phyloP scores from a whole-genome alignment of 2,888 invertebrate species.

The Aplocera efformata region DNA sequence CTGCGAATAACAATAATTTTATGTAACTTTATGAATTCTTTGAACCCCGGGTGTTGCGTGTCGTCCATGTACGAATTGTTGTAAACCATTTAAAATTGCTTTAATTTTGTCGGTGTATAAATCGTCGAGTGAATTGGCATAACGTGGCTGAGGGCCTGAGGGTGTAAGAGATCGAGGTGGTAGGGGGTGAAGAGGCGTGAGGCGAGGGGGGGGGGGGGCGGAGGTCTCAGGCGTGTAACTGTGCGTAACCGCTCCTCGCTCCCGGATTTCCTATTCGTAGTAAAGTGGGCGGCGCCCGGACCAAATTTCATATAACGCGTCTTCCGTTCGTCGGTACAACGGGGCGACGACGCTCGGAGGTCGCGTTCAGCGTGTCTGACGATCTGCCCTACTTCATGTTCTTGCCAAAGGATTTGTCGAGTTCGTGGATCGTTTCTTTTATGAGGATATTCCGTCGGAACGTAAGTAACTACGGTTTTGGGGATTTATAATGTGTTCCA shows the following conservation, averaged over 20 bases:
- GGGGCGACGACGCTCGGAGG: conserved; percentile 60
- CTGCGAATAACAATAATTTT: conserved; percentile 45
- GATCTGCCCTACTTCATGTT: conserved; percentile 76
- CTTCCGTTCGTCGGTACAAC: conserved; percentile 71
- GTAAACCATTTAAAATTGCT: conserved; percentile 72
- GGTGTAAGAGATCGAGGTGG: conserved; percentile 55
- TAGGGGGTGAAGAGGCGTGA: conserved; percentile 40
- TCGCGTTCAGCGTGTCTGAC: conserved; percentile 73
- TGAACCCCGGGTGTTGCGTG: conserved; percentile 45
- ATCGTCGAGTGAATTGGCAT: conserved; percentile 75
- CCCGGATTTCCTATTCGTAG: conserved; percentile 80
- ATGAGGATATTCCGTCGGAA: conserved; percentile 66
- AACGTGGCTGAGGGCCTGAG: conserved; percentile 64
- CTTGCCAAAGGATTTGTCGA: conserved; percentile 77
- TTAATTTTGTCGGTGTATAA: conserved; percentile 78
- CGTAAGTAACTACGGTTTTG: conserved; percentile 70
- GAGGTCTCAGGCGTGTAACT: conserved; percentile 75
- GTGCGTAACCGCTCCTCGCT: conserved; percentile 78
- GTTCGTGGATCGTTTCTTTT: conserved; percentile 74
- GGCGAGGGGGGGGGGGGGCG: conserved; percentile 39
- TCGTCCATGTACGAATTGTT: conserved; percentile 54
- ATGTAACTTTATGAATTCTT: conserved; percentile 37
- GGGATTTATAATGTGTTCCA: conserved; percentile 69
- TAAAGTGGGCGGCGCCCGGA: conserved; percentile 76
- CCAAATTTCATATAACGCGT: conserved; percentile 75